Evolutionary conservation across 2,888 invertebrate genomes (phyloP).

Genomic region (Agrilus mali): DNA sequence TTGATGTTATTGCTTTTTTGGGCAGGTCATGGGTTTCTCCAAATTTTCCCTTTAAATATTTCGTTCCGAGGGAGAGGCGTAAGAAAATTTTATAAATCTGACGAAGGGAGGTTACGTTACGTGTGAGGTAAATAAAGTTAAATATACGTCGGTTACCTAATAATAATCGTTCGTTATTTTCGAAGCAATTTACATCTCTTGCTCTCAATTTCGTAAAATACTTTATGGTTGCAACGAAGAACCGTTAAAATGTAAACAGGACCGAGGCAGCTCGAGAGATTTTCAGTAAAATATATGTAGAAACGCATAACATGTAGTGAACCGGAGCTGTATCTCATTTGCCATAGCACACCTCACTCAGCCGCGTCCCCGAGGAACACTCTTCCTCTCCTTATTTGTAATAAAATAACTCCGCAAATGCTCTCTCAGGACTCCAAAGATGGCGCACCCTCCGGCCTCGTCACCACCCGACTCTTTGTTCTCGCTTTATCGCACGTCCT

Average conservation of each 20-base stretch:
- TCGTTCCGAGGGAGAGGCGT: no score
- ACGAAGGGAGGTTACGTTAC: no score
- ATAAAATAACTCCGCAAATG: constrained; percentile 37
- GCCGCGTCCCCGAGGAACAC: constrained; percentile 32
- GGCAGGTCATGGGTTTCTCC: no score
- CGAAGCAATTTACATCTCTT: no score
- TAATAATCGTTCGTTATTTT: no score
- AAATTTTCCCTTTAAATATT: no score
- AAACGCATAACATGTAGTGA: constrained; percentile 15
- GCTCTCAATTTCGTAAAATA: no score
- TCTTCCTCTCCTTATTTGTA: constrained; percentile 37
- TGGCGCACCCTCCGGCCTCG: constrained; percentile 28
- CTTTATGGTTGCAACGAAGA: no score
- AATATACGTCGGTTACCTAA: no score
- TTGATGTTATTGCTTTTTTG: no score
- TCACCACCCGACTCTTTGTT: constrained; percentile 24
- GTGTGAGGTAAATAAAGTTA: no score
- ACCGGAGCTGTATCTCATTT: constrained; percentile 31
- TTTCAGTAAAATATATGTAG: constrained; percentile 16
- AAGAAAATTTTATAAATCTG: no score
- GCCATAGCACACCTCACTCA: constrained; percentile 31
- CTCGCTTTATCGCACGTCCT: constrained; percentile 15
- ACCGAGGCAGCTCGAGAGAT: constrained; percentile 14
- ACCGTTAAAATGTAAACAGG: constrained; percentile 13
- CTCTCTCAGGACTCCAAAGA: constrained; percentile 33